Percentiles rank a stretch among this genome's conserved stretches.
These are phyloP conservation scores for Rhea pennata DNA, from an alignment of 2,113 vertebrate species.

Conservation along the genomic window DNA sequence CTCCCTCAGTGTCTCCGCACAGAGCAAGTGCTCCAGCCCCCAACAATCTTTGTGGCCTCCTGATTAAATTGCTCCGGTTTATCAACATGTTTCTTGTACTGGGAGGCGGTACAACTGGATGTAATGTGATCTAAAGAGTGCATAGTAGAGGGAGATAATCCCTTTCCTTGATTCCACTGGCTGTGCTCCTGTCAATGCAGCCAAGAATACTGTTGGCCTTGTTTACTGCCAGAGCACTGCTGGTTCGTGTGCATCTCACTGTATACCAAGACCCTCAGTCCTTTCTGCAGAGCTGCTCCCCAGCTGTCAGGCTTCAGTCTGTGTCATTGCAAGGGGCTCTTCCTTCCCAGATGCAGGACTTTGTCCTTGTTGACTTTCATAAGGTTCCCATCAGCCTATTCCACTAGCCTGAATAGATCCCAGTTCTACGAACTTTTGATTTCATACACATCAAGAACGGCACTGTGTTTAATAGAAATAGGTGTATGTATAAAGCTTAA, in stretches of 20 bases:
- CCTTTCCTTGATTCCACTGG: background rate
- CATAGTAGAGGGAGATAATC: too few species aligned
- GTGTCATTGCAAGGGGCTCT: background rate
- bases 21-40: too few species aligned
- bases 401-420: background rate
- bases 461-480: background rate
- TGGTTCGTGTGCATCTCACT: fast-evolving
- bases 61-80: too few species aligned
- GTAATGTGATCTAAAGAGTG: too few species aligned
- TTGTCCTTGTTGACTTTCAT: background rate
- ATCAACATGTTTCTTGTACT: too few species aligned
- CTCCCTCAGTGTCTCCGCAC: too few species aligned
- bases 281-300: background rate
- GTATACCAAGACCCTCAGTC: background rate
- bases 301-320: background rate
- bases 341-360: background rate
- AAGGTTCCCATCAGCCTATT: background rate
- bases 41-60: too few species aligned
- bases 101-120: too few species aligned
- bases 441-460: background rate
- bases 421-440: background rate
- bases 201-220: background rate
- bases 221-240: background rate
- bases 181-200: background rate
- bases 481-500: background rate